Conservation (phyloP, 2,113 vertebrate species). For the Corythoichthys haematopterus region DNA sequence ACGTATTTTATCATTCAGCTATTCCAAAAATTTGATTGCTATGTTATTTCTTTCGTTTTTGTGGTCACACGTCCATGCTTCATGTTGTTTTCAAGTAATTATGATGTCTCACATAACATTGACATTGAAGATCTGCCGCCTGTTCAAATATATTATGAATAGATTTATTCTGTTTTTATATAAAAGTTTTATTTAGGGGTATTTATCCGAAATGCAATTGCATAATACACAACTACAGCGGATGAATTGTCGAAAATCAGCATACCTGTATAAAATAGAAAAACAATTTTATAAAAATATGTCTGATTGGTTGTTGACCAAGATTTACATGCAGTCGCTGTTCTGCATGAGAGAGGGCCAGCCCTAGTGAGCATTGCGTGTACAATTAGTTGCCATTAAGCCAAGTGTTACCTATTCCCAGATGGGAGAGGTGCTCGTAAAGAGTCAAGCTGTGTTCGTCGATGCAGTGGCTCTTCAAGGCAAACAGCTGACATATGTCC, state of each 20-base stretch:
- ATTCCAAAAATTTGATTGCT: not conserved
- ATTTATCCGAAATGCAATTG: not conserved
- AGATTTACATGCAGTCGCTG: no score
- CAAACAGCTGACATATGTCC: slow-evolving; percentile 90
- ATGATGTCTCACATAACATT: not conserved
- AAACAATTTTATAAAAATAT: not conserved
- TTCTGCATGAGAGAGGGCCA: no score
- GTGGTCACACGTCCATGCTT: not conserved
- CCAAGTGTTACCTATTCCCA: slow-evolving; percentile 76
- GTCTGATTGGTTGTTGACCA: not conserved
- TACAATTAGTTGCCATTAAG: not conserved
- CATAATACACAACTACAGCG: not conserved
- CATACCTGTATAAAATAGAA: not conserved
- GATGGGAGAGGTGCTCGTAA: slow-evolving; percentile 81
- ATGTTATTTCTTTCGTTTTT: not conserved
- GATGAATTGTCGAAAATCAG: not conserved
- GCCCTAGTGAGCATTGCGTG: not conserved
- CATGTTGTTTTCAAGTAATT: not conserved
- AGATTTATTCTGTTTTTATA: not conserved
- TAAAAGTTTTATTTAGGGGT: not conserved
- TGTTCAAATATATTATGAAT: not conserved
- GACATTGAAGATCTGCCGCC: not conserved
- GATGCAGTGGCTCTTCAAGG: slow-evolving; percentile 89
- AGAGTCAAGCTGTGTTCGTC: slow-evolving; percentile 96
- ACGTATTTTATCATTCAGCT: not conserved